Base-by-base conservation (phyloP, 2,888 invertebrate species). In the Seira ritae region DNA sequence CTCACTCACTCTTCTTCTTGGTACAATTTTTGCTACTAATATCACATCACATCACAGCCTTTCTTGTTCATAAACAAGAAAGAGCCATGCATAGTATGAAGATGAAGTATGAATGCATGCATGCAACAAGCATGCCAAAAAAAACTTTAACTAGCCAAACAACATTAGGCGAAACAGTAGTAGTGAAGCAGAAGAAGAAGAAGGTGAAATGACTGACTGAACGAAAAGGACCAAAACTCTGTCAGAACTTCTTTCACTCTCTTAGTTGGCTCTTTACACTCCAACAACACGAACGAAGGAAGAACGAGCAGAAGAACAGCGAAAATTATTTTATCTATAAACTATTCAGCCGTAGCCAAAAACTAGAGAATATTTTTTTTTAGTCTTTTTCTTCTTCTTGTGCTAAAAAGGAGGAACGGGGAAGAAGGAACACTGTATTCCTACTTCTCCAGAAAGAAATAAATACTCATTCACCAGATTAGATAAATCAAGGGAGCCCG, bases 181-280 rank as follows among this genome's bases (percentile, higher is more conserved):
- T 31, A 31, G 31, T 31, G 31, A n/a, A n/a, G n/a, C n/a, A n/a
- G 31, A 31, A 31, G 31, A 31, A 31, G 67, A 75, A 70, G 50
- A 65, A 50, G 74, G 66, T 66, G 71, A 46, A 31, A 62, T 3
- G 22, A 60, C 55, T 22, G 46, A 69, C 55, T 22, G 46, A 69
- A 60, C 75, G 17, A 71, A 76, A 74, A 76, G 67, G 81, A 75
- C 72, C 77, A 82, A 82, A 82, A 82, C 72, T 73, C 42, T 22
- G 60, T 22, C 60, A 20, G 67, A 37, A 82, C 62, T 66, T 82
- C 82, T 82, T 82, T 82, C 77, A 82, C 82, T 82, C 82, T 60
- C 55, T 82, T 73, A 82, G 82, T 82, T 31, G 65, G 71, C 77
- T 82, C 77, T 72, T 50, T 66, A 72, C 76, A 37, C 81, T 81